Evolutionary conservation across 2,797 vertebrate genomes (phyloP), one percentile per base, ranked within the genome.

Genomic region (Danionella dracula): DNA sequence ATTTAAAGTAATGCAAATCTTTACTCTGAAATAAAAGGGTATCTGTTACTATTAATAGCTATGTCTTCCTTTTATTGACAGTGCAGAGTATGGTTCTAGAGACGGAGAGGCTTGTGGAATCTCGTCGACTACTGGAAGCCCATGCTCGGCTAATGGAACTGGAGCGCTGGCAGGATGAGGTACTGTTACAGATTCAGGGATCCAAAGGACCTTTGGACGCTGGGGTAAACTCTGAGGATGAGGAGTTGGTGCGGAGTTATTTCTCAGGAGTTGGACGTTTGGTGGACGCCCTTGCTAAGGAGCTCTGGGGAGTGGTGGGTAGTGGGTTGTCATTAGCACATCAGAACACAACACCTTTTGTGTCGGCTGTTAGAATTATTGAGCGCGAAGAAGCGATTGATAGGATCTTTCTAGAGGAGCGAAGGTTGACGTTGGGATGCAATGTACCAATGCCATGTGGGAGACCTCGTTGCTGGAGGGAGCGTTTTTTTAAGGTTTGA

Each of bases 381-480:
- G 95, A 99, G 79, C 82, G 94, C 2, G 96, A 99, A 66, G 92
- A 98, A 76, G 81, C 87, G 23, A 84, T 92, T 59, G 92, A 92
- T 68, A 72, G 57, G 0, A 56, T 79, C 17, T 81, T 93, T 34
- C 79, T 87, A 45, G 83, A 87, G 66, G 88, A 91, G 42, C 79
- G 88, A 40, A 69, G 65, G 37, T 73, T 68, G 0, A 12, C 37
- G 1, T 51, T 64, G 4, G 70, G 55, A 40, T 41, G 42, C 59
- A 2, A n/a, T 57, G 76, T 83, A 41, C 89, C 91, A 32, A 81
- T 91, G 10, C 89, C 90, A 6, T 83, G 87, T 0, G 93, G 92
- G 5, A 85, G 90, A 4, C 94, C 94, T 11, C 93, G 95, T 75
- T 84, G 88, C 76, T 98, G 95, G 95, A 90, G 89, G 46, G 85